Conservation (phyloP, 2,797 vertebrate genomes). For the Crocodylus rhombifer region DNA sequence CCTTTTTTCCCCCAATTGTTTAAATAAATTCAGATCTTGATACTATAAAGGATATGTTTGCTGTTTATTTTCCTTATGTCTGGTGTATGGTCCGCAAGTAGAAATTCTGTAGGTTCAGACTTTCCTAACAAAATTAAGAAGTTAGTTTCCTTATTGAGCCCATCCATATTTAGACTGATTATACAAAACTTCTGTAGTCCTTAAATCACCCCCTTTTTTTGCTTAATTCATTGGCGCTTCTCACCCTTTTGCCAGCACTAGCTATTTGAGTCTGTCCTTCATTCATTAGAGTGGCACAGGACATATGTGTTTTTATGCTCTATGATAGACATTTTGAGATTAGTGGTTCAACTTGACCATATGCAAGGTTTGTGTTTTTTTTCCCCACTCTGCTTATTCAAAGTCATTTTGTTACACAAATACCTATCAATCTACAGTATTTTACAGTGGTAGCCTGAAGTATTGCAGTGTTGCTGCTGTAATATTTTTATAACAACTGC, state of each 20-base stretch:
- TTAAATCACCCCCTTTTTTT: neutral
- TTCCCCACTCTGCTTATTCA: neutral
- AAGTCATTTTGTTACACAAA: neutral
- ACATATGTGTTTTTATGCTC: neutral
- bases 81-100: neutral
- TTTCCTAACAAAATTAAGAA: neutral
- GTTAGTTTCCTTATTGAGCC: neutral
- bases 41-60: neutral
- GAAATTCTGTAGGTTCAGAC: neutral
- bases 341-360: neutral
- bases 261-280: neutral
- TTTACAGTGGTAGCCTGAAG: neutral
- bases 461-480: neutral
- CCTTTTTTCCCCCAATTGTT: neutral
- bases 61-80: conserved; percentile 3
- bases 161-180: neutral
- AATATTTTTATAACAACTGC: neutral
- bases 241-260: neutral
- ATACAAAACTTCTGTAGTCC: neutral
- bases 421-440: neutral
- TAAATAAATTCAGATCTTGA: conserved; percentile 11
- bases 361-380: neutral
- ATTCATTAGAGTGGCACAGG: neutral
- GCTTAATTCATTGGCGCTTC: neutral
- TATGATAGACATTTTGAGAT: neutral